Base-by-base conservation (phyloP, 2,888 invertebrate genomes). In the Polyploca ridens region DNA sequence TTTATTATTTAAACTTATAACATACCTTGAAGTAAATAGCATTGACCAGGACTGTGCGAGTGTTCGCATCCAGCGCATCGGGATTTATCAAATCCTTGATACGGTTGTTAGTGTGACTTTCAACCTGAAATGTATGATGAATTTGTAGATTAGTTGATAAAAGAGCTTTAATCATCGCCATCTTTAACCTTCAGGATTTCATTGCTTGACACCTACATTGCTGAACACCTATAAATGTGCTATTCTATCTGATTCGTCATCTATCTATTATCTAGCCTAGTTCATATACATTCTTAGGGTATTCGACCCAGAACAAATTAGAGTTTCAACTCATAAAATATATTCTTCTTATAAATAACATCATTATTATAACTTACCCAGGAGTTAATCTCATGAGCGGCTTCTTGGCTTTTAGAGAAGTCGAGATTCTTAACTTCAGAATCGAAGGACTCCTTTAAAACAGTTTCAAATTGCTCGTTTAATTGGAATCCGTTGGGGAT, bases 21-120 rank as follows among this genome's bases (percentile, higher is more conserved):
- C 69, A 69, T 78, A 95, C 95, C 92, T 98, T 98, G 89, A 98
- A 98, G 83, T 98, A 97, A 59, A 98, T 95, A 0, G 98, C 98
- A 85, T 98, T 98, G 1, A 97, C 95, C 8, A 98, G 94, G 1
- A 98, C 95, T 69, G 97, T 89, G 58, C 95, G 91, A 0, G 97
- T 97, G 0, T 79, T 69, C 0, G 11, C 49, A 75, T 87, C 76
- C 2, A 98, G 79, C 68, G 91, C 84, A 33, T 87, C 91, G 0
- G 95, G 63, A 0, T 90, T 78, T 58, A 99, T 90, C 13, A 99
- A 92, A 73, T 92, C 76, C 69, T 91, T 90, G 66, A 93, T 93
- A 64, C 84, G 88, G 41, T 91, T 70, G 69, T 91, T 91, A 3
- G 93, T 94, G 67, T 91, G 82, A 0, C 85, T 81, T 83, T 91